Base-by-base conservation (phyloP, 2,797 vertebrate genomes). In the Oreochromis mossambicus region DNA sequence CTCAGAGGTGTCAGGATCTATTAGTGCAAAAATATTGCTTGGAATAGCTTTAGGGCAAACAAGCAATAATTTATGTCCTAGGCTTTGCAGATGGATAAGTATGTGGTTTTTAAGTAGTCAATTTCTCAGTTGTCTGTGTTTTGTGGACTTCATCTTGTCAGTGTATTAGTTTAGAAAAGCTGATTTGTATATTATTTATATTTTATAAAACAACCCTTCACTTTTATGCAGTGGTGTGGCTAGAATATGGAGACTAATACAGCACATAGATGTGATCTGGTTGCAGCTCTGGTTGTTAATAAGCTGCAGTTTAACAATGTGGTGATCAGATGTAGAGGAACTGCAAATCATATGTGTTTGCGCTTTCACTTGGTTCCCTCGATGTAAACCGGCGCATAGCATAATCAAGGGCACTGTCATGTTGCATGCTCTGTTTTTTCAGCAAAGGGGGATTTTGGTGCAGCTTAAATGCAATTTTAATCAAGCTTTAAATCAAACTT, bases 31-130 rank as follows among this genome's bases (percentile, higher is more conserved):
- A 78, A 68, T 81, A 50, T 83, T 78, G 26, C 51, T 77, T 77
- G 36, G 14, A 76, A 80, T 80, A 55, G 87, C 86, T 84, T 89
- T 15, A 50, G 86, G 84, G 83, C 52, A 82, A 83, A 85, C 73
- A 24, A 83, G 81, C 43, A 81, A 77, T 86, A 79, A 76, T 87
- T 86, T 63, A 86, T 73, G 50, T 73, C 83, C 48, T 41, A 5
- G 29, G 10, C 8, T 83, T 76, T 68, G 34, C 38, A 36, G 11
- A 17, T 77, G 32, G 19, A 70, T 81, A 77, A 77, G 24, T 48
- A 86, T 86, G 36, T 88, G 76, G 48, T 80, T 81, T 83, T 43
- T 85, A 10, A 84, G 58, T 75, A 61, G 48, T 36, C 12, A 8
- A 80, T 78, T 51, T 56, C 61, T 63, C 78, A 58, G 73, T 79